Conservation (phyloP, 2,797 vertebrate genomes). For the Sebastiscus albofasciatus region DNA sequence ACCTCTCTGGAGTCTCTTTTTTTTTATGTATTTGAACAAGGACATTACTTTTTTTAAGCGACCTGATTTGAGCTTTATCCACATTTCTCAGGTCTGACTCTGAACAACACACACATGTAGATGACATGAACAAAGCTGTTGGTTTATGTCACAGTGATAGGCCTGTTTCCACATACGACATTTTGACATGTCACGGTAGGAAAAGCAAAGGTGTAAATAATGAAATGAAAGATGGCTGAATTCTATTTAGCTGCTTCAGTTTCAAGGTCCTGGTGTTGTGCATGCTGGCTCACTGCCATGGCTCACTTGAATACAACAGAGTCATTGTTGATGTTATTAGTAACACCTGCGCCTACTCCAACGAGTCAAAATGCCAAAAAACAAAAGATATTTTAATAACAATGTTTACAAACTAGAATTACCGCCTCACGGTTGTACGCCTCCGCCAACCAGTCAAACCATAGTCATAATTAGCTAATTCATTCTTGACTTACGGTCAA, state of each 20-base stretch:
- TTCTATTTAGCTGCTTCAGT: neutral
- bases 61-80: conserved; percentile 69
- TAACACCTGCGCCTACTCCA: neutral
- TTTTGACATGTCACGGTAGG: neutral
- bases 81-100: conserved; percentile 35
- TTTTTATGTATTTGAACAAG: conserved; percentile 64
- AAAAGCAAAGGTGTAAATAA: neutral
- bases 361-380: neutral
- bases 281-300: neutral
- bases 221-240: neutral
- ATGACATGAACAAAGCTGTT: neutral
- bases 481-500: neutral
- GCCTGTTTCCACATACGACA: neutral
- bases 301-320: neutral
- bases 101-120: neutral
- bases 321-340: neutral
- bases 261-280: neutral
- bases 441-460: too few species aligned
- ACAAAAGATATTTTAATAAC: neutral
- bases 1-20: conserved; percentile 51
- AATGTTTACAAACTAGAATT: too few species aligned
- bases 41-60: conserved; percentile 65
- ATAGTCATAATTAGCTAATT: neutral
- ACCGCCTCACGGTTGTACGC: too few species aligned
- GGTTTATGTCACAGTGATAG: neutral